Conservation (phyloP, 2,888 invertebrate genomes). For the Parasteatoda lunata region DNA sequence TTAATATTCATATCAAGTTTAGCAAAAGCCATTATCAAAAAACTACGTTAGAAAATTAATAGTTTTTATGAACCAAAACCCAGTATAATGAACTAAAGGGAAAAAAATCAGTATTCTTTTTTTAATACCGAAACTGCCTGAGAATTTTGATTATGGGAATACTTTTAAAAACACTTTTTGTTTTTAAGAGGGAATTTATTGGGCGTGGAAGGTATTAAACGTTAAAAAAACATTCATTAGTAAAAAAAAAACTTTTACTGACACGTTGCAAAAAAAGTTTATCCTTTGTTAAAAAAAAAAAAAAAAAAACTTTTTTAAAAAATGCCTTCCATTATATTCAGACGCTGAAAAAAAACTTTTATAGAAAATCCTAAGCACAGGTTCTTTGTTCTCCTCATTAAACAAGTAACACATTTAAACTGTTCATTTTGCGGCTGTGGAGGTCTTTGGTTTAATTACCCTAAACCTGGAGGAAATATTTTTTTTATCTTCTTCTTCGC, state of each 20-base stretch:
- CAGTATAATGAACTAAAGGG: background rate
- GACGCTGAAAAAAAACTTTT: slow-evolving; percentile 26
- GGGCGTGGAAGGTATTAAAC: slow-evolving; percentile 23
- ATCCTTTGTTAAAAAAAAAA: slow-evolving; percentile 35
- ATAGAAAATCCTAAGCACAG: slow-evolving; percentile 31
- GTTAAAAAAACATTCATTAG: slow-evolving; percentile 61
- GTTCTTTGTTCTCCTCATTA: slow-evolving; percentile 65
- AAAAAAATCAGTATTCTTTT: background rate
- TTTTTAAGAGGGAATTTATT: slow-evolving; percentile 49
- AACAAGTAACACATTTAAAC: slow-evolving; percentile 67
- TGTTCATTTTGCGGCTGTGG: slow-evolving; percentile 66
- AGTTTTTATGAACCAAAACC: background rate
- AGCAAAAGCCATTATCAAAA: too few species aligned
- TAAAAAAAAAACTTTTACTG: slow-evolving; percentile 24
- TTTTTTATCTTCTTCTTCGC: slow-evolving; percentile 13
- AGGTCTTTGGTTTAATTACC: slow-evolving; percentile 68
- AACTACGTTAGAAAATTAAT: background rate
- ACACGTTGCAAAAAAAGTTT: slow-evolving; percentile 23
- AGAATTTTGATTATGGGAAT: slow-evolving; percentile 52
- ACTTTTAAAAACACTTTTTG: slow-evolving; percentile 56
- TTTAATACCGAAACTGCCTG: background rate
- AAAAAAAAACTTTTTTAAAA: slow-evolving; percentile 28
- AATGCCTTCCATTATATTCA: slow-evolving; percentile 33
- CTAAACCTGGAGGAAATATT: slow-evolving; percentile 66
- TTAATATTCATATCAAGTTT: background rate